These are phyloP conservation scores for Euplagia quadripunctaria DNA, from an alignment of 2,888 invertebrate genomes.

Conservation along the genomic window DNA sequence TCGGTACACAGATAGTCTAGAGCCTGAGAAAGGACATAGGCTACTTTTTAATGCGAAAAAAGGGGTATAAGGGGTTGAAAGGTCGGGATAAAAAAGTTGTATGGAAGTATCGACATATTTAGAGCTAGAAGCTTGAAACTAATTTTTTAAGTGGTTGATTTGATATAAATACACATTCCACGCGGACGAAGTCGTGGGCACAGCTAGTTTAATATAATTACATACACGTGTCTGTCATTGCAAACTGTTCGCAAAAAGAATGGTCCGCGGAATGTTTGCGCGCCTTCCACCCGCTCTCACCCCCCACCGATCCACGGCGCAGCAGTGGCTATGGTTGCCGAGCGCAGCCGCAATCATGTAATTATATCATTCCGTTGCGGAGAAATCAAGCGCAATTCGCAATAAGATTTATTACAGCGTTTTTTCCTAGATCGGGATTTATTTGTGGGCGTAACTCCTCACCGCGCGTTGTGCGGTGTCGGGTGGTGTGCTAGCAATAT, in stretches of 20 bases:
- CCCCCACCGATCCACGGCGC: conserved; percentile 6
- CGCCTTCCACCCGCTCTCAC: background rate
- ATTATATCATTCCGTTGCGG: conserved; percentile 70
- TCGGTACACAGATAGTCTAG: too few relatives aligned
- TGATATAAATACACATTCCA: too few relatives aligned
- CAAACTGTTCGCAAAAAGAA: conserved; percentile 48
- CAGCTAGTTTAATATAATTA: conserved; percentile 52
- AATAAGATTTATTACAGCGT: conserved; percentile 65
- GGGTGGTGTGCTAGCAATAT: conserved; percentile 57
- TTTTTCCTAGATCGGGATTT: conserved; percentile 65
- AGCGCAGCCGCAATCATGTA: conserved; percentile 62
- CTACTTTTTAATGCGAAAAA: too few relatives aligned
- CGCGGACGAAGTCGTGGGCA: too few relatives aligned
- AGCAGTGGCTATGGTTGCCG: conserved; percentile 23
- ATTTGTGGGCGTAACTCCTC: conserved; percentile 43
- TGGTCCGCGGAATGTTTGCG: conserved; percentile 40
- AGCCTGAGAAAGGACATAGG: too few relatives aligned
- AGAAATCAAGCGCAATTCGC: conserved; percentile 69
- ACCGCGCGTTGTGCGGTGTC: conserved; percentile 27
- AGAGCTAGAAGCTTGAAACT: too few relatives aligned
- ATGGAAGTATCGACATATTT: too few relatives aligned
- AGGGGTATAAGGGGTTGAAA: too few relatives aligned
- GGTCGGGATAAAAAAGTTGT: too few relatives aligned
- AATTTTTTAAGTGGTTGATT: too few relatives aligned
- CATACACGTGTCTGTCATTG: conserved; percentile 45